These are phyloP conservation scores for Watsonalla binaria DNA, from an alignment of 2,888 invertebrate species.

Conservation along the genomic window DNA sequence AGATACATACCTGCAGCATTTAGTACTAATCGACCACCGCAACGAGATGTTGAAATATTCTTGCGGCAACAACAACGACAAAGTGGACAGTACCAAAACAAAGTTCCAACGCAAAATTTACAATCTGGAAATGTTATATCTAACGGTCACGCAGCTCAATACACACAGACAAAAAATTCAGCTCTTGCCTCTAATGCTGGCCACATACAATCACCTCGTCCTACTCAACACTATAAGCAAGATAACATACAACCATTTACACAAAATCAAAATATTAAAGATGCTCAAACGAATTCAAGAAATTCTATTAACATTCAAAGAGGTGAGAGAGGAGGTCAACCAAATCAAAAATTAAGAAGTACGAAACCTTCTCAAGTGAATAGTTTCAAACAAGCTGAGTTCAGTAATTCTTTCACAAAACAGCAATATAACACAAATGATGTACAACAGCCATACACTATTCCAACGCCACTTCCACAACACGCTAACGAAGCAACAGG, in stretches of 20 bases:
- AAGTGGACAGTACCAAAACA: conserved; percentile 30
- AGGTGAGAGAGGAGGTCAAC: conserved; percentile 22
- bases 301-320: conserved; percentile 31
- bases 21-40: conserved; percentile 31
- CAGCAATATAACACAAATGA: conserved; percentile 36
- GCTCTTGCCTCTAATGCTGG: conserved; percentile 20
- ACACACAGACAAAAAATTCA: conserved; percentile 22
- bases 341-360: conserved; percentile 34
- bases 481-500: conserved; percentile 35
- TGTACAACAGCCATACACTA: conserved; percentile 37
- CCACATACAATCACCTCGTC: conserved; percentile 24
- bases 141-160: conserved; percentile 40
- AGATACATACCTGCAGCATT: conserved; percentile 45
- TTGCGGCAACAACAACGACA: conserved; percentile 44
- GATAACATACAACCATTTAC: conserved; percentile 25
- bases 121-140: conserved; percentile 28
- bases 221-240: conserved; percentile 31
- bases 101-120: conserved; percentile 19
- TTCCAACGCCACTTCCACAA: conserved; percentile 35
- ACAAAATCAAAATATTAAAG: conserved; percentile 30
- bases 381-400: conserved; percentile 33
- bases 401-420: conserved; percentile 35
- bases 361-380: conserved; percentile 31
- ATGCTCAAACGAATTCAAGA: conserved; percentile 25
- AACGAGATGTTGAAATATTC: conserved; percentile 40